phyloP scores from a whole-genome alignment of 2,113 vertebrate species.

The Baryphthengus martii region DNA sequence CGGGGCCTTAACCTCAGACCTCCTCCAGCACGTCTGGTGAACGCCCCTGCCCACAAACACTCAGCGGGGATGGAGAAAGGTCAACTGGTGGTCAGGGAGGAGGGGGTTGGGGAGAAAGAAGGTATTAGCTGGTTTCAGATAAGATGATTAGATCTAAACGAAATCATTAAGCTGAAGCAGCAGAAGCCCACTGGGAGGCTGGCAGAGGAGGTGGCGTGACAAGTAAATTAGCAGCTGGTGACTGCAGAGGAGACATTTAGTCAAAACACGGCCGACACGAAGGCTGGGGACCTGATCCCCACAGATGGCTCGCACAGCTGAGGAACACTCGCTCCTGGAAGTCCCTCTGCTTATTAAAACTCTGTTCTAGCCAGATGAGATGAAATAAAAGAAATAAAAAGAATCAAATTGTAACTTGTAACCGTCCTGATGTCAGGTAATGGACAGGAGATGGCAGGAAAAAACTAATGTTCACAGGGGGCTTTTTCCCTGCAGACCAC shows the following conservation, averaged over 20 bases:
- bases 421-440: neutral
- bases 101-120: neutral
- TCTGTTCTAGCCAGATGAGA: neutral
- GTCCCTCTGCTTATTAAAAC: neutral
- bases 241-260: neutral
- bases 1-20: neutral
- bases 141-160: neutral
- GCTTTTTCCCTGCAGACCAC: neutral
- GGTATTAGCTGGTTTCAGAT: neutral
- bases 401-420: neutral
- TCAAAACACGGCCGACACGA: rapidly evolving
- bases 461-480: neutral
- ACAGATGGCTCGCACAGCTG: neutral
- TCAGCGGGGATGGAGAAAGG: neutral
- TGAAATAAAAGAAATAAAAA: neutral
- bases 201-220: neutral
- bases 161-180: constrained; percentile 18
- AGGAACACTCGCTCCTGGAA: neutral
- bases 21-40: neutral
- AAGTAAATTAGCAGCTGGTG: neutral
- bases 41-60: rapidly evolving
- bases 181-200: neutral
- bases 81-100: neutral
- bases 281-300: neutral
- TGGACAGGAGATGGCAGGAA: neutral